Evolutionary conservation across 2,888 invertebrate species (phyloP).

Genomic region (Platynereis dumerilii): DNA sequence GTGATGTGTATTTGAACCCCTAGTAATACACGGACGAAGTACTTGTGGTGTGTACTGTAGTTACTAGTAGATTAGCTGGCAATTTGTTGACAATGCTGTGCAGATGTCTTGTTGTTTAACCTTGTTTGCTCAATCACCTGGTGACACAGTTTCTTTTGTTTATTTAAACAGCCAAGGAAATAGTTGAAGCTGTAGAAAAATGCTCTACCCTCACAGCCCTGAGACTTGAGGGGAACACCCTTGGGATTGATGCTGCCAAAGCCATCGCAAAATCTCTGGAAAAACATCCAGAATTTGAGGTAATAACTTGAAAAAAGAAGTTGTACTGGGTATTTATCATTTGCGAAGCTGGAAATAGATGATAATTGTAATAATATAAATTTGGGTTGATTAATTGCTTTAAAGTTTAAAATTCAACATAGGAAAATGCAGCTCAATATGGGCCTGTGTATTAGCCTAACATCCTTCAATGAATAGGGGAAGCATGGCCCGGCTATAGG

Average conservation of each 20-base stretch:
- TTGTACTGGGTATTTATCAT: background rate
- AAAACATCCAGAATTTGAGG: constrained; percentile 75
- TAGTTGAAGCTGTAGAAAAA: constrained; percentile 78
- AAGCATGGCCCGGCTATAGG: too few relatives aligned
- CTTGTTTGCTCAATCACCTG: too few relatives aligned
- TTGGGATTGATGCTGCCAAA: constrained; percentile 87
- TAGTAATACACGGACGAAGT: too few relatives aligned
- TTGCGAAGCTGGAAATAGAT: background rate
- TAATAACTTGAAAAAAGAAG: constrained; percentile 33
- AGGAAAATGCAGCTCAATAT: too few relatives aligned
- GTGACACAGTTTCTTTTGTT: too few relatives aligned
- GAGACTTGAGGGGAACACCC: constrained; percentile 89
- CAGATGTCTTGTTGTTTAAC: too few relatives aligned
- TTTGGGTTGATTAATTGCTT: background rate
- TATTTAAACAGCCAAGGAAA: constrained; percentile 59
- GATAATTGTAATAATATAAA: background rate
- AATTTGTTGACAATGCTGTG: too few relatives aligned
- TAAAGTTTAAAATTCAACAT: background rate
- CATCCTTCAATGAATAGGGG: too few relatives aligned
- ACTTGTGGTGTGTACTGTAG: too few relatives aligned
- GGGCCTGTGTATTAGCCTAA: too few relatives aligned
- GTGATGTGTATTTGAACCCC: too few relatives aligned
- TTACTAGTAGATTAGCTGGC: too few relatives aligned
- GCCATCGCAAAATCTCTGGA: constrained; percentile 82
- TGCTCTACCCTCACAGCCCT: constrained; percentile 76